Conservation (phyloP, 2,113 vertebrate genomes). For the Eurystomus gularis region DNA sequence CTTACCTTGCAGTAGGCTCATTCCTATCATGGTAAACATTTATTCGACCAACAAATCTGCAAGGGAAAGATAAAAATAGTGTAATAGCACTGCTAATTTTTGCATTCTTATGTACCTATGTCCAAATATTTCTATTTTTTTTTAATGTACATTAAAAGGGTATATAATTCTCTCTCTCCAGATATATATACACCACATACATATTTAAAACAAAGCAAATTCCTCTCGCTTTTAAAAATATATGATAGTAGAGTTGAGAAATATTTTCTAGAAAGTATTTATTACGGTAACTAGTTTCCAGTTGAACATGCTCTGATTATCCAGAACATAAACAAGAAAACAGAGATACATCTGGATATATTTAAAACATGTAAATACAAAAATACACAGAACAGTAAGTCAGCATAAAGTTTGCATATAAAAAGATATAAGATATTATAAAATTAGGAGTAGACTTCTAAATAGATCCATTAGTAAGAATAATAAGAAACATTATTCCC, state of each 20-base stretch:
- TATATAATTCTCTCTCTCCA: background rate
- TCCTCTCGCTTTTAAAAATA: background rate
- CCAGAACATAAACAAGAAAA: background rate
- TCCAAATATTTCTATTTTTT: background rate
- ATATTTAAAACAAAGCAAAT: background rate
- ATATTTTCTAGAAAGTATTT: background rate
- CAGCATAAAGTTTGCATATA: background rate
- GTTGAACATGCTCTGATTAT: background rate
- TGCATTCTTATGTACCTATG: background rate
- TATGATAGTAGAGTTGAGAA: background rate
- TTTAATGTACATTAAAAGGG: background rate
- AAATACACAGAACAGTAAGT: background rate
- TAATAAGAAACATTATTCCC: background rate
- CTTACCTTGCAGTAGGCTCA: conserved; percentile 90
- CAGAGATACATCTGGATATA: background rate
- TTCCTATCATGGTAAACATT: conserved; percentile 89
- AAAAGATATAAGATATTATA: background rate
- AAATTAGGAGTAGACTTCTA: background rate
- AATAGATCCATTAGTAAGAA: background rate
- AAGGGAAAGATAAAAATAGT: background rate
- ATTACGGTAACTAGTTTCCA: background rate
- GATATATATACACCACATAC: background rate
- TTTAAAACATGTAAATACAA: background rate
- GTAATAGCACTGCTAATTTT: background rate
- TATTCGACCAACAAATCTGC: conserved; percentile 94